Base-by-base conservation (phyloP, 2,797 vertebrate genomes). In the Pseudochirops cupreus region DNA sequence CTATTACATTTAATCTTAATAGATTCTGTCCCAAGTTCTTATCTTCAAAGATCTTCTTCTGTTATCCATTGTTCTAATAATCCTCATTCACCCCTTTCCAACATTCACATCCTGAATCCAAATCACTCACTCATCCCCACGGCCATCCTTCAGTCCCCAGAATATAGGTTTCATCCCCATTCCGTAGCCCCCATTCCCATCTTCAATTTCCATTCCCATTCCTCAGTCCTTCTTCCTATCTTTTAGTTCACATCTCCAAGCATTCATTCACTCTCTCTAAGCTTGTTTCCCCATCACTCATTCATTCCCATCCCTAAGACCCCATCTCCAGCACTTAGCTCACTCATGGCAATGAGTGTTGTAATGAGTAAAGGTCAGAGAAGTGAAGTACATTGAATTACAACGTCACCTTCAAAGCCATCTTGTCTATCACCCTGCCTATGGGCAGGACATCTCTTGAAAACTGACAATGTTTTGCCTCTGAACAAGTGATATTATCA, bases 381-480 rank as follows among this genome's bases (percentile, higher is more conserved):
- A 50, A 53, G 14, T 5, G 67, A 96, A 94, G 74, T 56, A 94
- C 56, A 52, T 55, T 1, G 6, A 6, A 39, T 56, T 56, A 57
- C 12, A 28, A 1, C 1, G 50, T 28, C 93, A 57, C 91, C 92
- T 59, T 16, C 58, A 52, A 91, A 55, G 46, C 10, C 52, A n/a
- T 62, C 54, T 1, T 39, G 50, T 54, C 56, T 33, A 54, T 67
- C 87, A 57, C 91, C 91, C 92, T 95, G 92, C 74, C 93, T 94
- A 57, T 46, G 57, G 93, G 57, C 93, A 33, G 92, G 33, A 18
- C 50, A 46, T 95, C 92, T 33, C 94, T 96, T 67, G 67, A 55
- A 33, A 91, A 50, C 52, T 90, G 29, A 21, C 31, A 57, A 82
- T 50, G 74, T 46, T 87, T 87, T 87, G 39, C 50, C 46, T 95